A percentile compares a stretch with the other conserved stretches of the same genome.
Evolutionary conservation across 1,140 invertebrate genomes (phyloP).

Genomic region (Solen grandis): DNA sequence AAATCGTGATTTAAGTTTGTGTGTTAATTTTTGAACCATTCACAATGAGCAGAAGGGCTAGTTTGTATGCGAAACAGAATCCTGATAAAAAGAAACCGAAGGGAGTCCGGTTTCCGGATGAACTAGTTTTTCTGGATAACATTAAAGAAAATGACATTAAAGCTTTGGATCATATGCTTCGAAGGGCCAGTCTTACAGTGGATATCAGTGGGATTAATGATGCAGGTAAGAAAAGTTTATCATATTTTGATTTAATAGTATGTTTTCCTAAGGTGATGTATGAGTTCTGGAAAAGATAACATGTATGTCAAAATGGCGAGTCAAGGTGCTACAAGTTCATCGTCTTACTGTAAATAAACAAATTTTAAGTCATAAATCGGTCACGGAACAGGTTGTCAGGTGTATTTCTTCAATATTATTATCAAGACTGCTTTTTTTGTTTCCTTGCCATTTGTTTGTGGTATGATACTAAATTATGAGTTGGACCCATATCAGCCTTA

Average conservation of each 20-base stretch:
- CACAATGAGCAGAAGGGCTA: conserved; percentile 77
- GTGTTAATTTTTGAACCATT: too few relatives aligned
- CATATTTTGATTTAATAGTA: neutral
- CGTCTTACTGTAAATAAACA: too few relatives aligned
- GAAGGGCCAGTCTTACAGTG: conserved; percentile 75
- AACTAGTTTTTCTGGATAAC: conserved; percentile 80
- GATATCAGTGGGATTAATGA: conserved; percentile 78
- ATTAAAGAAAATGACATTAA: conserved; percentile 80
- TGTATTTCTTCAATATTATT: too few relatives aligned
- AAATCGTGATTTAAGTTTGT: too few relatives aligned
- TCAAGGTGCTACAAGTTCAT: too few relatives aligned
- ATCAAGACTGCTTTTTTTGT: too few relatives aligned
- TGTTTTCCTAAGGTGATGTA: neutral
- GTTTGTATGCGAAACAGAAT: conserved; percentile 77
- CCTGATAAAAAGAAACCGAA: conserved; percentile 70
- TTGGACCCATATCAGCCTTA: too few relatives aligned
- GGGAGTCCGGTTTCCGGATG: conserved; percentile 78
- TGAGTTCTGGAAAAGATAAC: neutral
- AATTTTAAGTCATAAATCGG: too few relatives aligned
- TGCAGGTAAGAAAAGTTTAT: conserved; percentile 71
- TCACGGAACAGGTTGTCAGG: too few relatives aligned
- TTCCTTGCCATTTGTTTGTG: too few relatives aligned
- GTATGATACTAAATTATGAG: too few relatives aligned
- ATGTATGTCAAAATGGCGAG: too few relatives aligned
- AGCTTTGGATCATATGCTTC: conserved; percentile 75